Evolutionary conservation across 2,113 vertebrate genomes (phyloP).

Genomic region (Dromas ardeola): DNA sequence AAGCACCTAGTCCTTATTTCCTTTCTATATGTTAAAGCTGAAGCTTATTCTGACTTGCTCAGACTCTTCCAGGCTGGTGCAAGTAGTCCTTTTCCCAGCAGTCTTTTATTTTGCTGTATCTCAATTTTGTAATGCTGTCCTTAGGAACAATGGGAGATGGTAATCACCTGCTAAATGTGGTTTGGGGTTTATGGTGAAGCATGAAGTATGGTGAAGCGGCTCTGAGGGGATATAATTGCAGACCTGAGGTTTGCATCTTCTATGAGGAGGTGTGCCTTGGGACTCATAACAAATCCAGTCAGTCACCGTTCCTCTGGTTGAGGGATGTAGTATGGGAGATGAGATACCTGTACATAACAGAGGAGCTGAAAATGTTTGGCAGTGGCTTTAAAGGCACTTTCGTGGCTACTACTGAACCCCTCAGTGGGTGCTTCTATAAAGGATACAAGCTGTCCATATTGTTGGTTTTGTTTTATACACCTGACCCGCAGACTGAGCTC

Average conservation of each 20-base stretch:
- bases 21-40: neutral
- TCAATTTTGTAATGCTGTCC: neutral
- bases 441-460: neutral
- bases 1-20: neutral
- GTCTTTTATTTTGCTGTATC: neutral
- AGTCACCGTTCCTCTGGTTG: neutral
- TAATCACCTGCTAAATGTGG: neutral
- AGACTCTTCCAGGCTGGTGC: neutral
- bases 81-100: neutral
- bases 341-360: neutral
- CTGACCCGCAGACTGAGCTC: neutral
- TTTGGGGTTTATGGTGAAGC: neutral
- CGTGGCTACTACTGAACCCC: neutral
- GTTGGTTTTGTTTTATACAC: neutral
- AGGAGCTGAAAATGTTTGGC: neutral
- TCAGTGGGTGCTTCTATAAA: neutral
- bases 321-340: neutral
- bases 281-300: neutral
- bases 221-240: neutral
- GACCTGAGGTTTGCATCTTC: neutral
- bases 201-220: neutral
- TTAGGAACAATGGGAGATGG: neutral
- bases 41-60: neutral
- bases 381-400: neutral
- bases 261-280: neutral